Evolutionary conservation across 2,113 vertebrate genomes (phyloP).

Genomic region (Phyllostomus discolor): DNA sequence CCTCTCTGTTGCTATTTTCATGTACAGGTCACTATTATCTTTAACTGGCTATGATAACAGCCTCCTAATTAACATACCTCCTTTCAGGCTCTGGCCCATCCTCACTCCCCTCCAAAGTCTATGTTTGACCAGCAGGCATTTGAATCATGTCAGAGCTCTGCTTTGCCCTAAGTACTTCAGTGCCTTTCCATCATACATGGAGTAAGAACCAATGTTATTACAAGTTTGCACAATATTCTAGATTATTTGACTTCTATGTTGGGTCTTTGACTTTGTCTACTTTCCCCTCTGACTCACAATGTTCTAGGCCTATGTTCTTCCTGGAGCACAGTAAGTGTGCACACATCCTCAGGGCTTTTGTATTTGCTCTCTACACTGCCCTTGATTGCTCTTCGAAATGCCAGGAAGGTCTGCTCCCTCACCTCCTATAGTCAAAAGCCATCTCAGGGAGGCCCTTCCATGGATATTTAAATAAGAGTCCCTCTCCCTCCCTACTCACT

Average conservation of each 20-base stretch:
- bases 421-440: not conserved
- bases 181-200: not conserved
- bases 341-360: not conserved
- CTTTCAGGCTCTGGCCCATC: accelerated
- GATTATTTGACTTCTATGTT: not conserved
- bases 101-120: not conserved
- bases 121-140: not conserved
- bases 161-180: not conserved
- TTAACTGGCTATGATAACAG: not conserved
- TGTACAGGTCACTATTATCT: not conserved
- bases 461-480: not conserved
- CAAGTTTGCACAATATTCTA: not conserved
- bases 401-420: not conserved
- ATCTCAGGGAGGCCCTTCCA: not conserved
- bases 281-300: not conserved
- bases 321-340: not conserved
- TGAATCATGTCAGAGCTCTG: not conserved
- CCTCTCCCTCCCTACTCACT: not conserved
- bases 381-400: too few relatives aligned
- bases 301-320: not conserved
- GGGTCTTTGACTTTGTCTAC: not conserved
- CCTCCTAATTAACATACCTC: not conserved
- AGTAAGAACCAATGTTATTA: not conserved
- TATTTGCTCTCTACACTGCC: not conserved
- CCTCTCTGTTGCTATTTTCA: not conserved